Percentiles rank a stretch among this genome's conserved stretches.
Evolutionary conservation across 2,797 vertebrate genomes (phyloP).

Genomic region (Siniperca undulata): DNA sequence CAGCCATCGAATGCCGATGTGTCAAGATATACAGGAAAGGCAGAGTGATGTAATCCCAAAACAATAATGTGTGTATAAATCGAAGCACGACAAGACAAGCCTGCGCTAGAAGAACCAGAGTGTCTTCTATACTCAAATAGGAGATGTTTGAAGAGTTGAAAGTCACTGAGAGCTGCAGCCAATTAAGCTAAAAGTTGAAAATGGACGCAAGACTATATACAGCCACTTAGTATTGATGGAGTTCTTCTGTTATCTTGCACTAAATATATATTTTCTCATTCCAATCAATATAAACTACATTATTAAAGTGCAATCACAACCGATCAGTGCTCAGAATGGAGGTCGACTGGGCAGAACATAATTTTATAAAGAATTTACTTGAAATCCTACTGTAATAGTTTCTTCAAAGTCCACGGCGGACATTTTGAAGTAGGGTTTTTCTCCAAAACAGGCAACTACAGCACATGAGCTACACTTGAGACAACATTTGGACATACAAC

Average conservation of each 20-base stretch:
- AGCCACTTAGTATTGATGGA: slow-evolving; percentile 4
- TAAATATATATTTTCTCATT: slow-evolving; percentile 18
- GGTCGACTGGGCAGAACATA: not conserved
- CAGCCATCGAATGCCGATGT: slow-evolving; percentile 31
- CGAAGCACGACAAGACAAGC: slow-evolving; percentile 37
- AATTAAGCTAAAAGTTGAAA: slow-evolving; percentile 42
- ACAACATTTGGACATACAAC: slow-evolving; percentile 57
- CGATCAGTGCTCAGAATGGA: slow-evolving; percentile 4
- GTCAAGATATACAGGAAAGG: slow-evolving; percentile 36
- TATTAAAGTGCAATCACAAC: slow-evolving; percentile 7
- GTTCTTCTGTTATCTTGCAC: not conserved
- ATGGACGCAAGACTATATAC: not conserved
- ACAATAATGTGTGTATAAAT: slow-evolving; percentile 51
- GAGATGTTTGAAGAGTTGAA: slow-evolving; percentile 30
- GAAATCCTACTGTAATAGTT: slow-evolving; percentile 17
- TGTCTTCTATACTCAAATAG: slow-evolving; percentile 46
- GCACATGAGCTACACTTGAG: slow-evolving; percentile 47
- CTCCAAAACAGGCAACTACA: slow-evolving; percentile 64
- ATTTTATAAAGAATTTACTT: slow-evolving; percentile 33
- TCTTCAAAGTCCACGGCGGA: slow-evolving; percentile 32
- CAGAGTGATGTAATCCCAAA: slow-evolving; percentile 49
- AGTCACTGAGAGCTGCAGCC: slow-evolving; percentile 45
- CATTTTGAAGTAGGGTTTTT: slow-evolving; percentile 40
- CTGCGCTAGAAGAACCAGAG: slow-evolving; percentile 27
- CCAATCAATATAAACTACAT: slow-evolving; percentile 30